A percentile compares a stretch with the other conserved stretches of the same genome.
Conservation (phyloP, 2,888 invertebrate species). For the Lampropteryx suffumata region DNA sequence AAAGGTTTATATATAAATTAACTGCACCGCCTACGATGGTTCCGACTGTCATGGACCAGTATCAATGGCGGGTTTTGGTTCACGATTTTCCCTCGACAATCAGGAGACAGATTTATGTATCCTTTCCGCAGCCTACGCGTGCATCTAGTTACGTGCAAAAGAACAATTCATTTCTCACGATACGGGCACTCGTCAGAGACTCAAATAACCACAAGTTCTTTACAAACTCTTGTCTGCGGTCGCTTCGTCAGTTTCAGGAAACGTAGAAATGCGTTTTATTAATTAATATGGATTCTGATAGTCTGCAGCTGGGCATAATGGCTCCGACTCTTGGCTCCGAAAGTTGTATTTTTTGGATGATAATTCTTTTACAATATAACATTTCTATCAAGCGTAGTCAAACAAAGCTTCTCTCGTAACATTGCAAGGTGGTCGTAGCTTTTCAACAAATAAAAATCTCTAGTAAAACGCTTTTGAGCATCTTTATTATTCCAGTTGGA, state of each 20-base stretch:
- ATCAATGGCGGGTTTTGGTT: slow-evolving; percentile 50
- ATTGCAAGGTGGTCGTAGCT: too few relatives aligned
- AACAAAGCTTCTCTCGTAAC: too few relatives aligned
- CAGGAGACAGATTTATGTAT: slow-evolving; percentile 66
- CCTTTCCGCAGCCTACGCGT: slow-evolving; percentile 60
- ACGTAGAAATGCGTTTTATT: too few relatives aligned
- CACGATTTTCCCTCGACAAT: slow-evolving; percentile 65
- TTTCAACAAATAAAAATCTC: background rate
- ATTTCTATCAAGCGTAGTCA: too few relatives aligned
- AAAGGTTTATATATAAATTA: slow-evolving; percentile 35
- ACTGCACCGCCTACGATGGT: slow-evolving; percentile 58
- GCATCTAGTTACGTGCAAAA: slow-evolving; percentile 43
- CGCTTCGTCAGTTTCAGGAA: too few relatives aligned
- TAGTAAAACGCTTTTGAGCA: background rate
- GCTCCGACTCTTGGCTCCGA: too few relatives aligned
- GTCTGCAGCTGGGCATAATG: too few relatives aligned
- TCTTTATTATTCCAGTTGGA: slow-evolving; percentile 7
- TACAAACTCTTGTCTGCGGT: too few relatives aligned
- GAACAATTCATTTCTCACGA: slow-evolving; percentile 28
- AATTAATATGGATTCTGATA: too few relatives aligned
- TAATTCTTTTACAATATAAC: too few relatives aligned
- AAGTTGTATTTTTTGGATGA: too few relatives aligned
- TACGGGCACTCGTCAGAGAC: background rate
- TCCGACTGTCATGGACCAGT: slow-evolving; percentile 48
- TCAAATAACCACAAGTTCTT: background rate